Conservation (phyloP, 2,113 vertebrate genomes). For the Oenanthe melanoleuca region DNA sequence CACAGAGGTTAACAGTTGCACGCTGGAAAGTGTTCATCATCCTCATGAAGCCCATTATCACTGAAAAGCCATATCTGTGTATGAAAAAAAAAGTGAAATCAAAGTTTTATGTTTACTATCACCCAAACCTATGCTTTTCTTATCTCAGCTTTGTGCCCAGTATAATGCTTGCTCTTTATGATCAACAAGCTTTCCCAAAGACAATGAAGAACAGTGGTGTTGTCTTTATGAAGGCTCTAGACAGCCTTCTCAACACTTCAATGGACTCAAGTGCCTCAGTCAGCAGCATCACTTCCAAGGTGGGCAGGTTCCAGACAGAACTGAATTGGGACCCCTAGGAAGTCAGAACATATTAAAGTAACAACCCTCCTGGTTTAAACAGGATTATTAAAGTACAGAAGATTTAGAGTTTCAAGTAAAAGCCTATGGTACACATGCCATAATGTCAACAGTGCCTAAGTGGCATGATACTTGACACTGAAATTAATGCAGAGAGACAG, state of each 20-base stretch:
- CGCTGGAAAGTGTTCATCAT: neutral
- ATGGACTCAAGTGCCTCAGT: neutral
- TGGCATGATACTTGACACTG: accelerated
- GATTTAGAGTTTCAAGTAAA: neutral
- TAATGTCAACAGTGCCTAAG: neutral
- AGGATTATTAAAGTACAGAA: neutral
- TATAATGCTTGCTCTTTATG: neutral
- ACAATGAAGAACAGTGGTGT: accelerated
- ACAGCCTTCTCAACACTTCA: neutral
- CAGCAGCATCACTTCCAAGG: neutral
- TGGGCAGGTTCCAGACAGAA: neutral
- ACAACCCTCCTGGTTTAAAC: neutral
- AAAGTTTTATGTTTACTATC: neutral
- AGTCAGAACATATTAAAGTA: neutral
- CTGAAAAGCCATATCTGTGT: neutral
- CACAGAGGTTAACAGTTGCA: neutral
- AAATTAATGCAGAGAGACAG: neutral
- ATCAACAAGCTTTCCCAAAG: neutral
- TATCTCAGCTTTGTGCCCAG: neutral
- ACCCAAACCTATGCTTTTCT: neutral
- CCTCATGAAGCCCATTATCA: neutral
- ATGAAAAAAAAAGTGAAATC: neutral
- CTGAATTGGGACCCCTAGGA: accelerated
- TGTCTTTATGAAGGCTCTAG: neutral
- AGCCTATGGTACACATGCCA: neutral